phyloP scores from a whole-genome alignment of 1,140 invertebrate genomes.

The Neodiprion lecontei region DNA sequence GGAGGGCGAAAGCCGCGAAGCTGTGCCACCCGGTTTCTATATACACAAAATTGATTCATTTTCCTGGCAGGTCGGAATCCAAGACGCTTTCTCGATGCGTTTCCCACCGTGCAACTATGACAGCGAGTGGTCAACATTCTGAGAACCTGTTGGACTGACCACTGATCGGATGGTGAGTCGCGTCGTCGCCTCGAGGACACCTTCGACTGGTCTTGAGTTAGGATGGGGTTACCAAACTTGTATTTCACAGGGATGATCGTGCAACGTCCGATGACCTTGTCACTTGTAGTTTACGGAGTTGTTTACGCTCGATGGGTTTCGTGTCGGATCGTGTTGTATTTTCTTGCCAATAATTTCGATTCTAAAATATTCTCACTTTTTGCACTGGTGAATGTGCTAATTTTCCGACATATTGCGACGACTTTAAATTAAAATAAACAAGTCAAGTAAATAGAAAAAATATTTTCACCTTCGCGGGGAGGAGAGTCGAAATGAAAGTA shows the following conservation, averaged over 20 bases:
- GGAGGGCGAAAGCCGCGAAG: background rate
- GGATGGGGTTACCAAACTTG: background rate
- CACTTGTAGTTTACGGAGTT: too few relatives aligned
- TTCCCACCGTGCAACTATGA: background rate
- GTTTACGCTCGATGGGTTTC: too few relatives aligned
- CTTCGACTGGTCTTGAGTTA: background rate
- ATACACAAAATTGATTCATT: slow-evolving; percentile 2
- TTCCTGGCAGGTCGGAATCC: background rate
- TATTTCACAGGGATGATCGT: background rate
- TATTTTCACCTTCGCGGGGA: too few relatives aligned
- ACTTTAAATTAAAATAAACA: too few relatives aligned
- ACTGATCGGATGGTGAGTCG: background rate
- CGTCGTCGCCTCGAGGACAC: background rate
- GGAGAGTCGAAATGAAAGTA: too few relatives aligned
- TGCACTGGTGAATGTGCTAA: too few relatives aligned
- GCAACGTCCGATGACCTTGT: too few relatives aligned
- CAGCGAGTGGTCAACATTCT: background rate
- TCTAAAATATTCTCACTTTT: too few relatives aligned
- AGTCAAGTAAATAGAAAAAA: too few relatives aligned
- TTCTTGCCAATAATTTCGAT: too few relatives aligned
- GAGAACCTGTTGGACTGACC: slow-evolving; percentile 6
- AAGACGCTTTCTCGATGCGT: background rate
- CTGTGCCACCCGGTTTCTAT: background rate
- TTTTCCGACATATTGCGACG: too few relatives aligned
- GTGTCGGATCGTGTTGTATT: too few relatives aligned